A percentile compares a stretch with the other conserved stretches of the same genome.
phyloP scores from a whole-genome alignment of 2,113 vertebrate genomes.

The Probosciger aterrimus region DNA sequence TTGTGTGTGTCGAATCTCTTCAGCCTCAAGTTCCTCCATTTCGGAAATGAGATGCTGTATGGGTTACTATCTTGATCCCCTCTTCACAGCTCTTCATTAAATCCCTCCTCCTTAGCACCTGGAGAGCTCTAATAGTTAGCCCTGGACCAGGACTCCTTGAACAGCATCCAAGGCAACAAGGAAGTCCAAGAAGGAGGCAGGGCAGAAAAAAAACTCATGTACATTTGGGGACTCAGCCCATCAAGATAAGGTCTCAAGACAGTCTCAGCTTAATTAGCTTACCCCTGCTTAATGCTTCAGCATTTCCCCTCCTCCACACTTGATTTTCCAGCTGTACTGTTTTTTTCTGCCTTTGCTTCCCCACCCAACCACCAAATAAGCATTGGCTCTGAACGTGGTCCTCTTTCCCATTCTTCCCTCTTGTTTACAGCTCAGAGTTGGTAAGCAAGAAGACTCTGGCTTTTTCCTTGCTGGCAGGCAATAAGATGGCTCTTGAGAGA shows the following conservation, averaged over 20 bases:
- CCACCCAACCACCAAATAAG: constrained; percentile 39
- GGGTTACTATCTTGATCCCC: constrained; percentile 28
- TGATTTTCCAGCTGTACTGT: constrained; percentile 43
- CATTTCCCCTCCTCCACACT: constrained; percentile 46
- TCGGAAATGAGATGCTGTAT: constrained; percentile 15
- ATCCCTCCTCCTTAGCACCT: constrained; percentile 28
- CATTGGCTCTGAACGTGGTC: neutral
- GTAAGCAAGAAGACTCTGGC: neutral
- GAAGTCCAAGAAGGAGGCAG: neutral
- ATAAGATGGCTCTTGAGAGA: neutral
- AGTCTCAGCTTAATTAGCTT: constrained; percentile 35
- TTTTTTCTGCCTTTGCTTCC: constrained; percentile 4
- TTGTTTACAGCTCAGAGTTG: neutral
- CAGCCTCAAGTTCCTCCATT: neutral
- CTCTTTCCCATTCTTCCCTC: neutral
- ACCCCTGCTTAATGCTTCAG: neutral
- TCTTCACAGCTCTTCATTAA: constrained; percentile 33
- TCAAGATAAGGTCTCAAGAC: constrained; percentile 28
- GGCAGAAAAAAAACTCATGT: neutral
- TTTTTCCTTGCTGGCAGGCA: neutral
- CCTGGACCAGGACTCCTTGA: neutral
- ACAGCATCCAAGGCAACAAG: neutral
- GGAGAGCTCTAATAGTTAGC: constrained; percentile 12
- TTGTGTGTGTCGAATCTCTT: neutral
- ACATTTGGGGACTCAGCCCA: neutral